A percentile compares a stretch with the other conserved stretches of the same genome.
These are phyloP conservation scores for Pandemis corylana DNA, from an alignment of 2,888 invertebrate genomes.

Conservation along the genomic window DNA sequence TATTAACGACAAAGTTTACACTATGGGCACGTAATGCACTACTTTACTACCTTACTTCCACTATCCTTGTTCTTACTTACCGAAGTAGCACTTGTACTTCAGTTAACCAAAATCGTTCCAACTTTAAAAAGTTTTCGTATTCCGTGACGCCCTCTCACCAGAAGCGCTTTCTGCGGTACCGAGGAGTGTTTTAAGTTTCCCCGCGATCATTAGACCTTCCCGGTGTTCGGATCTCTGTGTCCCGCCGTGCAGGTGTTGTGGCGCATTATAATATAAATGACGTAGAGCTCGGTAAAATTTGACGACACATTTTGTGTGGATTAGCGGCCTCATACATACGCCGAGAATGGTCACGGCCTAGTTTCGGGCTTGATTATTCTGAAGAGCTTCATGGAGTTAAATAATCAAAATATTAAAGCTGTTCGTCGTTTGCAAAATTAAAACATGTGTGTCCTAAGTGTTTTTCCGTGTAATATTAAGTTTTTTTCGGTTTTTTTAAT, in stretches of 20 bases:
- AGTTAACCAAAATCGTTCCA: too few species aligned
- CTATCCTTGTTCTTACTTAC: not conserved
- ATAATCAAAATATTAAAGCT: not conserved
- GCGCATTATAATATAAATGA: slow-evolving; percentile 36
- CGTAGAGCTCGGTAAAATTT: slow-evolving; percentile 35
- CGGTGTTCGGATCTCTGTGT: not conserved
- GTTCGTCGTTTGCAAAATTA: not conserved
- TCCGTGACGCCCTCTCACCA: not conserved
- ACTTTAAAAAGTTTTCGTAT: not conserved
- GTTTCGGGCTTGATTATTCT: slow-evolving; percentile 12
- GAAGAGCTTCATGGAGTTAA: not conserved
- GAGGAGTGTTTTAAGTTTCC: not conserved
- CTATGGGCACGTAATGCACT: not conserved
- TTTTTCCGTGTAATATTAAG: not conserved
- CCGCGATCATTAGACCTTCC: not conserved
- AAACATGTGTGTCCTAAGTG: too few species aligned
- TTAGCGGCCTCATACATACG: slow-evolving; percentile 29
- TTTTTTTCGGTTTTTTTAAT: not conserved
- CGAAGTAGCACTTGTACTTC: too few species aligned
- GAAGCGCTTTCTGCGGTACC: not conserved
- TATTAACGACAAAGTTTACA: too few species aligned
- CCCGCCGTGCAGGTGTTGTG: slow-evolving; percentile 15
- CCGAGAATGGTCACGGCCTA: slow-evolving; percentile 7
- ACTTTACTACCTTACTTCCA: not conserved
- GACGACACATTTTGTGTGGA: slow-evolving; percentile 33